Evolutionary conservation across 1,140 invertebrate genomes (phyloP), one percentile per base, ranked within the genome.

Genomic region (Bilobella aurantiaca): DNA sequence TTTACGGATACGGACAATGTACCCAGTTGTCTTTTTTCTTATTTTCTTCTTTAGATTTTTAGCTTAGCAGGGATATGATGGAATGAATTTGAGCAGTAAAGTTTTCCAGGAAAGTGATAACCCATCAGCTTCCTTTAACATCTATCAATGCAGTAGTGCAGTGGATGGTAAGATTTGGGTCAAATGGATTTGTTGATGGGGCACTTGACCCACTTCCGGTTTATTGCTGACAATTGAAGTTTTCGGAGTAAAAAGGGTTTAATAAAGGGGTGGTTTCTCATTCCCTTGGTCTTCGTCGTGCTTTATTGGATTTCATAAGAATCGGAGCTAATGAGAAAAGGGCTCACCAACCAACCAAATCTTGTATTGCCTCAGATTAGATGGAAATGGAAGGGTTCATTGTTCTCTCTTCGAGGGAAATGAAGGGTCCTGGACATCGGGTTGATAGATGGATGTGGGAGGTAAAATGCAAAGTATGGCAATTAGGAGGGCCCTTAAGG

Each of bases 191-290:
- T 53, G 23, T 12, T 53, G 49, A 53, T 53, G 5, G 49, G 49
- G 49, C 25, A 53, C 49, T 53, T 53, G 49, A 53, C 49, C 49
- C 49, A 53, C 25, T 53, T 53, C 49, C 49, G 49, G 49, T 53
- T 53, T 53, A 53, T 53, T 12, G 25, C 49, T 53, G 8, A 42
- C 34, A 42, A 42, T 42, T 42, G 34, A 42, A n/a, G n/a, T 42
- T 42, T 42, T 53, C 49, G 5, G 21, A 8, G 49, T 12, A 53
- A 53, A 23, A 53, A 53, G 49, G 49, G 49, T 53, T 53, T n/a
- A n/a, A n/a, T n/a, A n/a, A n/a, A n/a, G n/a, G n/a, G 25, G 8
- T 42, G 34, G 18, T 12, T 42, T 42, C 8, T 42, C 18, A 8
- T 42, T 8, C 18, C 18, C 34, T 42, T 42, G 34, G 34, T 42